phyloP scores from a whole-genome alignment of 1,140 invertebrate species.

The Drosophila nebulosa region DNA sequence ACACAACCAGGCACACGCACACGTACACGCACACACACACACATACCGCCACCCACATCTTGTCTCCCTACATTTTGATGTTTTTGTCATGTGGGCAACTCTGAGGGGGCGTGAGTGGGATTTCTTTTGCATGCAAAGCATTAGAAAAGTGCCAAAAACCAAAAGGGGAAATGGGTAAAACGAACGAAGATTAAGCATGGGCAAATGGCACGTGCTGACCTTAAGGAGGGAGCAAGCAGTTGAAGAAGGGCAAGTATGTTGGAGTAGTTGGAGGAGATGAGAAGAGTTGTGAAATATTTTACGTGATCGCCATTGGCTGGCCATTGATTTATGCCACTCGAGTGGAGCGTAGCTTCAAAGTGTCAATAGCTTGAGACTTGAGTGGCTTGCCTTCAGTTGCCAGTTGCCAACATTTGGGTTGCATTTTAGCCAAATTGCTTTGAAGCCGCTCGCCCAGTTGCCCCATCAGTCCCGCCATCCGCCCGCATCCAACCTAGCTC shows the following conservation, averaged over 20 bases:
- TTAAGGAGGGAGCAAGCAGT: constrained; percentile 19
- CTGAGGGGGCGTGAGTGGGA: constrained; percentile 22
- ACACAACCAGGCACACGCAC: too few relatives aligned
- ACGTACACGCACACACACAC: too few relatives aligned
- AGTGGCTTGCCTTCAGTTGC: constrained; percentile 12
- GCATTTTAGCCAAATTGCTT: constrained; percentile 77
- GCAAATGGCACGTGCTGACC: constrained; percentile 71
- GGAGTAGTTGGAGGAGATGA: not conserved
- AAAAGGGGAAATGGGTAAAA: constrained; percentile 6
- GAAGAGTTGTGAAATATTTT: constrained; percentile 66
- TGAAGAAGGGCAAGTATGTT: not conserved
- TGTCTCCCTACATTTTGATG: not conserved
- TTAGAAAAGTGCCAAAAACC: constrained; percentile 63
- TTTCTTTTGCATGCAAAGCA: constrained; percentile 73
- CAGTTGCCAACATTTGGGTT: constrained; percentile 30
- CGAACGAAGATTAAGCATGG: constrained; percentile 76
- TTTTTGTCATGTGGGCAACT: not conserved
- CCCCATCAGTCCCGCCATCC: not conserved
- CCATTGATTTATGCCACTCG: constrained; percentile 77
- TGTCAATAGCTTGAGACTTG: constrained; percentile 59
- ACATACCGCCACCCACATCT: too few relatives aligned
- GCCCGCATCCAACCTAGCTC: not conserved
- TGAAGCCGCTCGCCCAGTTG: not conserved
- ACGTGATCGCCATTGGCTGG: constrained; percentile 68
- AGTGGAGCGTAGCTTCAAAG: constrained; percentile 70